Base-by-base conservation (phyloP, 1,140 invertebrate genomes). In the Cyrtorhinus lividipennis region DNA sequence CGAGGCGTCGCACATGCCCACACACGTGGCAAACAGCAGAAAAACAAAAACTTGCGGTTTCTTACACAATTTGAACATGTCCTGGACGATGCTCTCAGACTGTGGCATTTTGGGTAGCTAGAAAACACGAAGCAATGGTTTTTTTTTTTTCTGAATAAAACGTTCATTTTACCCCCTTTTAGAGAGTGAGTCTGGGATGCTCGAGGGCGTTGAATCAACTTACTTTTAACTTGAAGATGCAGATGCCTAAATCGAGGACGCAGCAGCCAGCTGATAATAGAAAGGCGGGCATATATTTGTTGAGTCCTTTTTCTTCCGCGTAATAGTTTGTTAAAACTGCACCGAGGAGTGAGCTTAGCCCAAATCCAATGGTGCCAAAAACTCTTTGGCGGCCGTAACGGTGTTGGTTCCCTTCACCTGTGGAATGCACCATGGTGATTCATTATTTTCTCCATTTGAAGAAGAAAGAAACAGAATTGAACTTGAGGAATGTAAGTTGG, bases 281-380 rank as follows among this genome's bases (percentile, higher is more conserved):
- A 66, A 88, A 79, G 0, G 85, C 83, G 0, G 86, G 86, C 0
- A 81, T 81, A 66, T 86, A 85, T 65, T 80, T 79, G 67, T 86
- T 85, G 0, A 73, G 67, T 0, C 71, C 68, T 27, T 30, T 27
- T 66, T 76, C 70, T 5, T 71, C 72, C 2, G 76, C 75, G 68
- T 74, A 77, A 18, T 70, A 65, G 68, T 88, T 81, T 0, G 87
- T 77, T 0, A 79, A 70, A 68, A 79, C 81, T 0, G 86, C 86
- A 1, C 83, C 76, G 0, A 87, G 65, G 1, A 87, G 67, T 0
- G 86, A 85, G 1, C 84, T 79, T 1, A 79, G 65, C 23, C 84
- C 84, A 69, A 87, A 90, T 18, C 86, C 86, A 27, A 83, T 81
- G 0, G 86, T 87, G 25, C 87, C 87, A 84, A 84, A 88, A 0